Percentiles rank a stretch among this genome's conserved stretches.
These are phyloP conservation scores for Macropis europaea DNA, from an alignment of 2,888 invertebrate species.

Conservation along the genomic window DNA sequence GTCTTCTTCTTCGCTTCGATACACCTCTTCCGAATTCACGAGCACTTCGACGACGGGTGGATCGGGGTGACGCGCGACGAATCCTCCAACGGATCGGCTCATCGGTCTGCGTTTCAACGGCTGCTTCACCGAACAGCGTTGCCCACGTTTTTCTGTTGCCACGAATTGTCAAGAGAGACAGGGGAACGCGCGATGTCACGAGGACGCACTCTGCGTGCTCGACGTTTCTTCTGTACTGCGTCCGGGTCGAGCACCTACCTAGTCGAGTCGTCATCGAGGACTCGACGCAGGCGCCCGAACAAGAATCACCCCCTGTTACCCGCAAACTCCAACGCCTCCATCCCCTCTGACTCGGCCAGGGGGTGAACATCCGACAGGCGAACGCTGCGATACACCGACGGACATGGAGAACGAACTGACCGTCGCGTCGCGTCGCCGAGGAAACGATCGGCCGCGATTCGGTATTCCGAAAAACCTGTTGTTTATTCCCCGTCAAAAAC, in stretches of 20 bases:
- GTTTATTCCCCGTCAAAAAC: no score
- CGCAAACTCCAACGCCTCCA: slow-evolving; percentile 36
- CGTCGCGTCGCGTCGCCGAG: slow-evolving; percentile 38
- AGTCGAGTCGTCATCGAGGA: slow-evolving; percentile 74
- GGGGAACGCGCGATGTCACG: slow-evolving; percentile 35
- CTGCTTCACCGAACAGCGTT: neutral
- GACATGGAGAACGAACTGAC: slow-evolving; percentile 38
- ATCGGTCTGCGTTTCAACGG: neutral
- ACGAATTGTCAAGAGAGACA: neutral
- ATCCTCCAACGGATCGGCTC: neutral
- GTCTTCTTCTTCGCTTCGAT: neutral
- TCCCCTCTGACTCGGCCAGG: slow-evolving; percentile 37
- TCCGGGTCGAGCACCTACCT: slow-evolving; percentile 77
- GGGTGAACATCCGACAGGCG: slow-evolving; percentile 58
- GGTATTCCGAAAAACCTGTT: no score
- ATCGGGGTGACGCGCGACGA: neutral
- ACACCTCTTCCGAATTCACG: neutral
- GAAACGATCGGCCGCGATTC: slow-evolving; percentile 28
- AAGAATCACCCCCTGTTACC: slow-evolving; percentile 55
- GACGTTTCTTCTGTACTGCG: slow-evolving; percentile 69
- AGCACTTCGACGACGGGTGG: neutral
- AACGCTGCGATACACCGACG: slow-evolving; percentile 35
- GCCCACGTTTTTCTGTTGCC: slow-evolving; percentile 20
- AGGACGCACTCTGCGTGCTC: slow-evolving; percentile 45
- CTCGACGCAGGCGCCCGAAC: slow-evolving; percentile 76